Base-by-base conservation (phyloP, 2,888 invertebrate genomes). In the Noctua fimbriata region DNA sequence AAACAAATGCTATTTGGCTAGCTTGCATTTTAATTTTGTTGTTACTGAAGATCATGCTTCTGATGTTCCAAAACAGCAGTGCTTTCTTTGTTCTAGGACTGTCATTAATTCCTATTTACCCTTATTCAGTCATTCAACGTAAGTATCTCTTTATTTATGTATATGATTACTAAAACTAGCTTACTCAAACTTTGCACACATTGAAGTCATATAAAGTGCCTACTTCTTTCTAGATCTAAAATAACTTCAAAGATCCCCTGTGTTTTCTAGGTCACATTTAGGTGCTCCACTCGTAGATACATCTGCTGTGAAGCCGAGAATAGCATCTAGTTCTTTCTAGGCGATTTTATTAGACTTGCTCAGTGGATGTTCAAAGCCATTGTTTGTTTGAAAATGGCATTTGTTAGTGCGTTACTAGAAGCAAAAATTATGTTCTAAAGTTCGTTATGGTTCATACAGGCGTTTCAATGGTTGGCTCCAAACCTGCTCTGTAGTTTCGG, bases 251-350 rank as follows among this genome's bases (percentile, higher is more conserved):
- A 79, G 73, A 76, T 63, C 77, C 60, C 86, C 79, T 36, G 69
- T 71, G 58, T 73, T 86, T 82, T 83, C 76, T 81, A 87, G 88
- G 78, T 83, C 83, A 71, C n/a, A 73, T 81, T 73, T 86, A 88
- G 88, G 60, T 73, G 70, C 49, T 71, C 55, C 70, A 82, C 65
- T 85, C 58, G 41, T 72, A 55, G 74, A 65, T 75, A 76, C 73
- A 86, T 79, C 79, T 86, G 79, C 58, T 79, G 49, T 69, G 52
- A 75, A 72, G 21, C 79, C 63, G n/a, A 76, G 41, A 83, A 88
- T 88, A 82, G 78, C 60, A 77, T 76, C 76, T 78, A 78, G 82
- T 71, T 74, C 47, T 72, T 73, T 73, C 67, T 77, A 69, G 65
- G 47, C 32, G 58, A 67, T 80, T 85, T 84, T 79, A 79, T 73